phyloP scores from a whole-genome alignment of 2,797 vertebrate genomes.

The Eptatretus atami region DNA sequence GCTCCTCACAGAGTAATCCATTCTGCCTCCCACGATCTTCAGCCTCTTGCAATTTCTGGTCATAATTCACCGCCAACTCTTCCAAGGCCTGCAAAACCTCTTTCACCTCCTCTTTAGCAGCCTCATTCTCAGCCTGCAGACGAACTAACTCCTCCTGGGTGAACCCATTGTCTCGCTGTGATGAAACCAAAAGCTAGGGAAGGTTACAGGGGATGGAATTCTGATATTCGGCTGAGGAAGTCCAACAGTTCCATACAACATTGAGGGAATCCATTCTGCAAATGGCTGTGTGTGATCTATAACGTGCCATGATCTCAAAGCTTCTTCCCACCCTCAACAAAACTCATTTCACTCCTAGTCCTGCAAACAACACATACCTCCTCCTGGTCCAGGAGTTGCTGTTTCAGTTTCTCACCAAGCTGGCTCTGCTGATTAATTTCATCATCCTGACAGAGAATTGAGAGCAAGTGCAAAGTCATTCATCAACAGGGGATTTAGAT shows the following conservation, averaged over 20 bases:
- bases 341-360: too few species aligned
- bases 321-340: too few species aligned
- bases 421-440: conserved; percentile 98
- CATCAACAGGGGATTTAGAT: too few species aligned
- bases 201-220: too few species aligned
- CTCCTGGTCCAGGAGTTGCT: conserved; percentile 93
- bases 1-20: conserved; percentile 42
- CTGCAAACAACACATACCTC: conserved; percentile 23
- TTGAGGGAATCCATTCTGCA: too few species aligned
- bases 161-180: conserved; percentile 42
- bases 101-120: conserved; percentile 70
- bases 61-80: conserved; percentile 81
- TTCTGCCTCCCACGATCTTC: conserved; percentile 42
- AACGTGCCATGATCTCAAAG: too few species aligned
- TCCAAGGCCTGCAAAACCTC: conserved; percentile 86
- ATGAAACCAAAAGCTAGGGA: conserved; percentile 31
- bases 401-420: conserved; percentile 69
- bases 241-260: too few species aligned
- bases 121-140: conserved; percentile 45
- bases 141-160: conserved; percentile 50
- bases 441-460: conserved; percentile 36
- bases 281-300: too few species aligned
- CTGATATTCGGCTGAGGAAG: too few species aligned
- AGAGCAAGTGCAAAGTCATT: neutral
- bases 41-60: conserved; percentile 80